Percentiles rank a stretch among this genome's conserved stretches.
Evolutionary conservation across 2,888 invertebrate species (phyloP).

Genomic region (Pheosia tremula): DNA sequence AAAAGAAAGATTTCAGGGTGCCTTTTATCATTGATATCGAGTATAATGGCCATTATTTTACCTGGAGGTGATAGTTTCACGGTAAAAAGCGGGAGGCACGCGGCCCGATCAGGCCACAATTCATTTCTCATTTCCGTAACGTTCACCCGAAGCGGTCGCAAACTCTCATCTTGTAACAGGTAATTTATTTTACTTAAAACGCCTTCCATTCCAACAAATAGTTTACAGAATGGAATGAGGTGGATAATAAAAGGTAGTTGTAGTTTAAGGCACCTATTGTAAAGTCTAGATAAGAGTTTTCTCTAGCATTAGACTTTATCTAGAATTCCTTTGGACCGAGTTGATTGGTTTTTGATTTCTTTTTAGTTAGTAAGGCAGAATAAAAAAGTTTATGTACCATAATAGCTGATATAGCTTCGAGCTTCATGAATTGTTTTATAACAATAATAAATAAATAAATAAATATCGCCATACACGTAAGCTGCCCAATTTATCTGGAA

Average conservation of each 20-base stretch:
- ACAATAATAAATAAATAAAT: no score
- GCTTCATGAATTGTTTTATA: no score
- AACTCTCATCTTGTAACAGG: conserved; percentile 61
- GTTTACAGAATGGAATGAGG: conserved; percentile 44
- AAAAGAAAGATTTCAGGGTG: neutral
- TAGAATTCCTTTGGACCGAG: conserved; percentile 24
- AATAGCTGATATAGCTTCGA: no score
- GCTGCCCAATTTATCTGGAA: no score
- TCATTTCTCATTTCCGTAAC: conserved; percentile 70
- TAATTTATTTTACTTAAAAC: conserved; percentile 67
- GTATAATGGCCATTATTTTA: neutral
- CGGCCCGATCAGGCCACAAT: conserved; percentile 57
- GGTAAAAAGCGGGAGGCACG: conserved; percentile 13
- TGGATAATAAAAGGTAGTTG: conserved; percentile 34
- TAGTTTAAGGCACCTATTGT: conserved; percentile 47
- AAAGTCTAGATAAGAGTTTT: conserved; percentile 47
- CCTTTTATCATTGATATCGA: neutral
- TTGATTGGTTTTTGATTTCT: conserved; percentile 21
- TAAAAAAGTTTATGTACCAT: no score
- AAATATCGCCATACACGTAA: no score
- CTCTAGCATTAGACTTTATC: conserved; percentile 30
- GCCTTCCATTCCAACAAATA: conserved; percentile 59
- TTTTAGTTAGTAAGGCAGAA: neutral
- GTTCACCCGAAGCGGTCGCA: conserved; percentile 49
- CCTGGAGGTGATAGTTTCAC: conserved; percentile 1